phyloP scores from a whole-genome alignment of 2,797 vertebrate genomes.

The Pogonophryne albipinna region DNA sequence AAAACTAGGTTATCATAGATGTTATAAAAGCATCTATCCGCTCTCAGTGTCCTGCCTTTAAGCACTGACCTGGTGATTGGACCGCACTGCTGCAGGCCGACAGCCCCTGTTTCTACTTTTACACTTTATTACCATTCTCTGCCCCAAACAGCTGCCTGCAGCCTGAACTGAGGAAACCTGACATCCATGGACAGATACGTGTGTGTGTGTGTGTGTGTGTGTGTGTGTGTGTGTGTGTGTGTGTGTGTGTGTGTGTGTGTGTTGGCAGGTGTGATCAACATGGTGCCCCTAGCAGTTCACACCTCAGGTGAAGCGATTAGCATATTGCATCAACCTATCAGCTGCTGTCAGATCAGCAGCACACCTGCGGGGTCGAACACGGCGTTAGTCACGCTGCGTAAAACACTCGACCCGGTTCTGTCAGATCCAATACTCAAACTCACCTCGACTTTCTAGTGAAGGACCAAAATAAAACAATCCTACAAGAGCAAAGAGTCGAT shows the following conservation, averaged over 20 bases:
- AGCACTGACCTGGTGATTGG: constrained; percentile 6
- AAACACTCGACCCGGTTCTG: constrained; percentile 56
- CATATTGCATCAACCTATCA: constrained; percentile 67
- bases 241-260: constrained; percentile 29
- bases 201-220: constrained; percentile 20
- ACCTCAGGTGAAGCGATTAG: constrained; percentile 69
- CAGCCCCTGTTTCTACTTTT: constrained; percentile 40
- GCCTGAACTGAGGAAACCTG: constrained; percentile 54
- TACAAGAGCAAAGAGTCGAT: neutral
- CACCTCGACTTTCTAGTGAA: neutral
- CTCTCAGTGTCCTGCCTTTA: neutral
- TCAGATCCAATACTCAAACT: constrained; percentile 41
- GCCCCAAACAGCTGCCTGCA: constrained; percentile 21
- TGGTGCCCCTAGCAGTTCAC: constrained; percentile 45
- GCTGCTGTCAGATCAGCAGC: constrained; percentile 42
- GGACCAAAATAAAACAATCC: neutral
- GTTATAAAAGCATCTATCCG: neutral
- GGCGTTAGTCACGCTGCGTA: constrained; percentile 34
- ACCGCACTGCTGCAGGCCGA: constrained; percentile 12
- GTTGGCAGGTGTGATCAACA: constrained; percentile 44
- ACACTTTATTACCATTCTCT: constrained; percentile 45
- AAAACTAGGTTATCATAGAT: neutral
- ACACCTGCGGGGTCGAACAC: constrained; percentile 50
- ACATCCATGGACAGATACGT: constrained; percentile 9
- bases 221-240: constrained; percentile 26